Base-by-base conservation (phyloP, 2,797 vertebrate genomes). In the Danionella dracula region DNA sequence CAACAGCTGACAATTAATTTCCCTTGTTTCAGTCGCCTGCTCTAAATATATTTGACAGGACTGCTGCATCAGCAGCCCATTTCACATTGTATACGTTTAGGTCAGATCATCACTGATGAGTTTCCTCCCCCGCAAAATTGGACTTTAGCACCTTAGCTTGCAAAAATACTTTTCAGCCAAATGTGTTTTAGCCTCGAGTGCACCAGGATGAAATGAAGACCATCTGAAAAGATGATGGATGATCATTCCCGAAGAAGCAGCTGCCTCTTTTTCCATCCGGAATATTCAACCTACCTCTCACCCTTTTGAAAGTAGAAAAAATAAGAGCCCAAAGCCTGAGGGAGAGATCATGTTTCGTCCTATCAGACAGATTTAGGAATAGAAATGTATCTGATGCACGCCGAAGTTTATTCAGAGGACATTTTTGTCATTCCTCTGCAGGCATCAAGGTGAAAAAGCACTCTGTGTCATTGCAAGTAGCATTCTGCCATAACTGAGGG, bases 401-500 rank as follows among this genome's bases (percentile, higher is more conserved):
- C 40, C 73, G 82, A 82, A 81, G 73, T 82, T 83, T 80, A 79
- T 83, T 85, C 83, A 84, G 84, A 88, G 81, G 82, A 82, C 82
- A 76, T 85, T 81, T 81, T 68, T 78, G 68, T 74, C 49, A 79
- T 87, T 86, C 86, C 76, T 87, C 86, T 78, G 78, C 73, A 80
- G 79, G 84, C 84, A 83, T 87, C 78, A 86, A 87, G 83, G 86
- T 83, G 82, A 77, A 84, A 84, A 84, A 78, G 77, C 85, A 85
- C 76, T 76, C 80, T 79, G 81, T 54, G 50, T 53, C 49, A 16
- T 27, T 21, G 12, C 53, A 74, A 78, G 82, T 72, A 76, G 66
- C 41, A 40, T 83, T 68, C 82, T 82, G 84, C 83, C 79, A 79
- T 74, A 80, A 78, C 79, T 78, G 61, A 69, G 79, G 69, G 74